Conservation (phyloP, 2,113 vertebrate species). For the Ceyx cyanopectus region DNA sequence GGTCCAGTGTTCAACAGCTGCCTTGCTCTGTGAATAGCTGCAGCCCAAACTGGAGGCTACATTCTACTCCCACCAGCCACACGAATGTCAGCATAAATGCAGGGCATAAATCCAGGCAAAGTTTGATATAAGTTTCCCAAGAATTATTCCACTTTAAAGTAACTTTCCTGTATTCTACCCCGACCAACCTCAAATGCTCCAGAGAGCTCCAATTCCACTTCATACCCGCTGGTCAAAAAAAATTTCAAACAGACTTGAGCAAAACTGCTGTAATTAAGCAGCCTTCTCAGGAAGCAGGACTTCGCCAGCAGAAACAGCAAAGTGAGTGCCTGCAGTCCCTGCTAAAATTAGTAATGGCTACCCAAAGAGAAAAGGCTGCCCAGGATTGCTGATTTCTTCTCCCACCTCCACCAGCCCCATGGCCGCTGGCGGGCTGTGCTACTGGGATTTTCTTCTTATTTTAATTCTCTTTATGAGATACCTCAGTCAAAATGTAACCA, state of each 20-base stretch:
- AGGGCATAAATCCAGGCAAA: not conserved
- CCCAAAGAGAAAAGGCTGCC: not conserved
- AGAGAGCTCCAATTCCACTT: slow-evolving; percentile 18
- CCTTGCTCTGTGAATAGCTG: not conserved
- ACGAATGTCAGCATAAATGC: not conserved
- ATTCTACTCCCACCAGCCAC: not conserved
- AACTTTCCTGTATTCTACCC: not conserved
- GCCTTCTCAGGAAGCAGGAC: not conserved
- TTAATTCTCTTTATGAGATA: not conserved
- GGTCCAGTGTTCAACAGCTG: not conserved
- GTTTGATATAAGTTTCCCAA: not conserved
- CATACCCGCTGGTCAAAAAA: not conserved
- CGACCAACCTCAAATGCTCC: not conserved
- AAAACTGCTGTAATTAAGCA: not conserved
- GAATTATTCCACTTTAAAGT: not conserved
- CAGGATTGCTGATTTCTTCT: not conserved
- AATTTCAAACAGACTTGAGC: not conserved
- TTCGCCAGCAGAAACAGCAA: not conserved
- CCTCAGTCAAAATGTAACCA: not conserved
- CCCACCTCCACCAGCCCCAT: not conserved
- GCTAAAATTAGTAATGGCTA: not conserved
- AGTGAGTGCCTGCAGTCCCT: not conserved
- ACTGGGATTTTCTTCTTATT: not conserved
- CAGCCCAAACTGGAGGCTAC: not conserved
- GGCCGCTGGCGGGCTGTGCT: not conserved